phyloP scores from a whole-genome alignment of 2,797 vertebrate genomes.

The Ataeniobius toweri region DNA sequence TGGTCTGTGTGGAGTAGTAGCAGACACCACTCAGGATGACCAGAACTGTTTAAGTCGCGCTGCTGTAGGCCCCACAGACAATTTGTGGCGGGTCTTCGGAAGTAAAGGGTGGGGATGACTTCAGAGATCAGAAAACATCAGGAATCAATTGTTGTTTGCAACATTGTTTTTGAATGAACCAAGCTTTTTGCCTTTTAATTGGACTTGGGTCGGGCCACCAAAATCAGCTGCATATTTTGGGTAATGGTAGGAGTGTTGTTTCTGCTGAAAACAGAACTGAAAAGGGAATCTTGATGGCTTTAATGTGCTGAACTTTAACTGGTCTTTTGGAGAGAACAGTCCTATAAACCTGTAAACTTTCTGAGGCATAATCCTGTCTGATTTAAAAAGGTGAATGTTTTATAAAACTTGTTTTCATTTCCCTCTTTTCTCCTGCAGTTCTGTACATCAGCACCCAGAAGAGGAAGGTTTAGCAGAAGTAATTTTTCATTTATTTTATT shows the following conservation, averaged over 20 bases:
- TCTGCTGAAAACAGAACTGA: not conserved
- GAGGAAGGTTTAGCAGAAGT: slow-evolving; percentile 90
- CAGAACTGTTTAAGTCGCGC: not conserved
- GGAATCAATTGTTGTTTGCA: slow-evolving; percentile 14
- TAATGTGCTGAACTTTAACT: not conserved
- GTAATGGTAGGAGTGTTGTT: not conserved
- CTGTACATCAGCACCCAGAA: slow-evolving; percentile 99
- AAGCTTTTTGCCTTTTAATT: not conserved
- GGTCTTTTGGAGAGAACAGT: not conserved
- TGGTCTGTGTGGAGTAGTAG: no score
- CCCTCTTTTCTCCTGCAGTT: slow-evolving; percentile 76
- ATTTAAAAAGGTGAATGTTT: not conserved
- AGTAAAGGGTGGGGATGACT: slow-evolving; percentile 15
- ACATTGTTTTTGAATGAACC: not conserved
- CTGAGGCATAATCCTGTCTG: not conserved
- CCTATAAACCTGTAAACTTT: not conserved
- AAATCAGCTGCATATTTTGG: not conserved
- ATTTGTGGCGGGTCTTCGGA: slow-evolving; percentile 14
- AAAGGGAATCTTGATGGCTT: not conserved
- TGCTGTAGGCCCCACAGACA: slow-evolving; percentile 6
- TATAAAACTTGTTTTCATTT: not conserved
- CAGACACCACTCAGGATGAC: slow-evolving; percentile 4
- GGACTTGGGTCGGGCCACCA: not conserved
- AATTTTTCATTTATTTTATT: slow-evolving; percentile 38
- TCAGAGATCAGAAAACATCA: not conserved